phyloP scores from a whole-genome alignment of 2,888 invertebrate species.

The Pachliopta kotzebuea region DNA sequence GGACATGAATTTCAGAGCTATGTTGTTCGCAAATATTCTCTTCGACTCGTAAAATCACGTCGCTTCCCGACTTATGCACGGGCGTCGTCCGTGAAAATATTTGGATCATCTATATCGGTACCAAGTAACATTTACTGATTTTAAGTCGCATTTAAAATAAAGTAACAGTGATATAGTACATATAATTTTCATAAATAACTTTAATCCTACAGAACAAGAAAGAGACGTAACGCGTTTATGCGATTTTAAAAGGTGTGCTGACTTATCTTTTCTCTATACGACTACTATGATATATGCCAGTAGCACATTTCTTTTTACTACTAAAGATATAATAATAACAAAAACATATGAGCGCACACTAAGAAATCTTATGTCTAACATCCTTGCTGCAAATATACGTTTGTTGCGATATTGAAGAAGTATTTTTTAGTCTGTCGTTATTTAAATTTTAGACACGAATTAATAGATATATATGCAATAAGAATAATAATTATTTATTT shows the following conservation, averaged over 20 bases:
- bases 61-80: constrained; percentile 41
- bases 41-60: constrained; percentile 10
- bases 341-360: background rate
- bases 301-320: background rate
- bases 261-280: background rate
- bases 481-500: background rate
- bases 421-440: background rate
- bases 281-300: background rate
- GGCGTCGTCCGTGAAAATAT: constrained; percentile 73
- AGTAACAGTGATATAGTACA: too few species aligned
- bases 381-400: too few species aligned
- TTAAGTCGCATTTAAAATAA: constrained; percentile 44
- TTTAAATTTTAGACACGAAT: background rate
- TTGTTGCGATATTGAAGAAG: background rate
- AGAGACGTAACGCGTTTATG: background rate
- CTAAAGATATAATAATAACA: background rate
- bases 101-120: constrained; percentile 70
- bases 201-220: background rate
- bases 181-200: constrained; percentile 1
- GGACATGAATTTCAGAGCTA: constrained; percentile 16
- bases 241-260: background rate
- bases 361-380: background rate
- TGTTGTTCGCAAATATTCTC: constrained; percentile 22
- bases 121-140: constrained; percentile 70
- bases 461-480: background rate